phyloP scores from a whole-genome alignment of 2,797 vertebrate species.

The Mus caroli region DNA sequence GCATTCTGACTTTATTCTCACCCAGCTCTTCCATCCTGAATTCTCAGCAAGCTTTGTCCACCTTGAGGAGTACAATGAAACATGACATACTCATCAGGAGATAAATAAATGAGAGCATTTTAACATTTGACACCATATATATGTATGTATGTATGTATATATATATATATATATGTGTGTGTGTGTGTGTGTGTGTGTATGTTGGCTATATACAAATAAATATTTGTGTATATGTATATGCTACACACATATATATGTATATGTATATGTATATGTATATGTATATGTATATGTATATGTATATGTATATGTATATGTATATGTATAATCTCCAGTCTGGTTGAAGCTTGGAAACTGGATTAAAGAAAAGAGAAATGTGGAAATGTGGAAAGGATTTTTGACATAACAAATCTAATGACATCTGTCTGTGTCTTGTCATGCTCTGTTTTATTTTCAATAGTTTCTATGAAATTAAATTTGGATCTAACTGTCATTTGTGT shows the following conservation, averaged over 20 bases:
- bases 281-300: not conserved
- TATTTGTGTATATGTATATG: not conserved
- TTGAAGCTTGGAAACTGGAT: constrained; percentile 64
- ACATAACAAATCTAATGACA: not conserved
- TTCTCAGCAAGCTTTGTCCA: not conserved
- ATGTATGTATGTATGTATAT: not conserved
- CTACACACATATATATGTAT: not conserved
- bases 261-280: not conserved
- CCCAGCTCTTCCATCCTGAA: not conserved
- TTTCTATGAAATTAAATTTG: constrained; percentile 54
- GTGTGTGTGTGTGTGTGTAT: not conserved
- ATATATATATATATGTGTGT: not conserved
- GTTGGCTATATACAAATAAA: no score
- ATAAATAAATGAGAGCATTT: constrained; percentile 45
- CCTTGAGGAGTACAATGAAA: not conserved
- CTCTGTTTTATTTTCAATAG: constrained; percentile 34
- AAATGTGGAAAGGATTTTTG: constrained; percentile 65
- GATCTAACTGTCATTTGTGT: constrained; percentile 42
- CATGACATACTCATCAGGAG: not conserved
- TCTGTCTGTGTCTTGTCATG: not conserved
- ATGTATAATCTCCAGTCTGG: not conserved
- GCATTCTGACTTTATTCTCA: constrained; percentile 57
- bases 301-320: not conserved
- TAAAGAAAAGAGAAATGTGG: constrained; percentile 56
- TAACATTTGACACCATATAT: not conserved